phyloP scores from a whole-genome alignment of 2,113 vertebrate genomes.

The Actinemys pallida region DNA sequence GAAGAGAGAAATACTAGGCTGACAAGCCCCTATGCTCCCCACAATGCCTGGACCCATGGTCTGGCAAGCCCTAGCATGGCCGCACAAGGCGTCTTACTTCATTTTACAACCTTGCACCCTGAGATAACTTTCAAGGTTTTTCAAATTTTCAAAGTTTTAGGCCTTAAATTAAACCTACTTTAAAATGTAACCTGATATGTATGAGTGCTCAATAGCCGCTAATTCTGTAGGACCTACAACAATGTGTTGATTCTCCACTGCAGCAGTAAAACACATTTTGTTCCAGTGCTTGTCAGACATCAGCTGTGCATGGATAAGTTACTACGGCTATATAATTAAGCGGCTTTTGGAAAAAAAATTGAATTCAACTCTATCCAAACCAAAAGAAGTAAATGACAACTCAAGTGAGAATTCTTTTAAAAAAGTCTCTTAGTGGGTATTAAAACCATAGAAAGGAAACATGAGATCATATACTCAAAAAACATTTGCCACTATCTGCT shows the following conservation, averaged over 20 bases:
- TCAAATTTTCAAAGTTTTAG: not conserved
- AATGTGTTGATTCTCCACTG: not conserved
- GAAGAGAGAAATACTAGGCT: rapidly evolving
- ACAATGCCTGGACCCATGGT: rapidly evolving
- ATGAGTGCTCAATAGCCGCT: not conserved
- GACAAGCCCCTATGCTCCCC: rapidly evolving
- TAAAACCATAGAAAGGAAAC: not conserved
- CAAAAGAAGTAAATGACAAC: not conserved
- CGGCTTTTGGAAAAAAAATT: not conserved
- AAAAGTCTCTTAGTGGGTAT: not conserved
- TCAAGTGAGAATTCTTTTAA: not conserved
- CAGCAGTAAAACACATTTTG: not conserved
- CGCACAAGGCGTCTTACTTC: not conserved
- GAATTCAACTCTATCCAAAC: not conserved
- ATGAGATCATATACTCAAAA: not conserved
- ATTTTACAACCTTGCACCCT: rapidly evolving
- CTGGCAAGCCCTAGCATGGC: rapidly evolving
- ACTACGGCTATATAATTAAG: not conserved
- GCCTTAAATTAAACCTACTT: not conserved
- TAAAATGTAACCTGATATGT: rapidly evolving
- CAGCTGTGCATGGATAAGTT: not conserved
- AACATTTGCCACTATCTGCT: not conserved
- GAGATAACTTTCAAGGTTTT: not conserved
- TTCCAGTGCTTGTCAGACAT: not conserved
- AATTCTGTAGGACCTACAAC: not conserved